Conservation (phyloP, 2,797 vertebrate species). For the Gallinago solitaria region DNA sequence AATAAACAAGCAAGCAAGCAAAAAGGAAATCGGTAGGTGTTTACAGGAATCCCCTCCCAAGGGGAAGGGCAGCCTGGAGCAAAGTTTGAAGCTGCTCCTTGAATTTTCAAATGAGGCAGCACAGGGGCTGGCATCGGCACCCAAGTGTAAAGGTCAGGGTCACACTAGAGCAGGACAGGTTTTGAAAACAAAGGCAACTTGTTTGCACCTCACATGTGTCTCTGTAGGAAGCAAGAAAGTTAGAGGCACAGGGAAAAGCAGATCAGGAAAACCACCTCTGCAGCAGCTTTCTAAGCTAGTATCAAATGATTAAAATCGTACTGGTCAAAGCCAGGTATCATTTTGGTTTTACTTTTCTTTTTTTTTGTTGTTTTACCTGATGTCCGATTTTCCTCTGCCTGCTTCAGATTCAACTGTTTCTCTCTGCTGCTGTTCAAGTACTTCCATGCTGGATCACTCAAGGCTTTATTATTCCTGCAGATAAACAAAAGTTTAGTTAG, state of each 20-base stretch:
- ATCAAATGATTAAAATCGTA: neutral
- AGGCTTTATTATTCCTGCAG: constrained; percentile 93
- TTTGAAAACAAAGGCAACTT: neutral
- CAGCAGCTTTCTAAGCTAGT: neutral
- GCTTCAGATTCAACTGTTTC: constrained; percentile 88
- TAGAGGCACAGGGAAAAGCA: neutral
- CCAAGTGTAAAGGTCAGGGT: neutral
- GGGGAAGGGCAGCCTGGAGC: neutral
- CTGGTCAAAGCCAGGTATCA: neutral
- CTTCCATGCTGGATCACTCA: constrained; percentile 88
- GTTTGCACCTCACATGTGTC: neutral
- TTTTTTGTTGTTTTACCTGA: constrained; percentile 79
- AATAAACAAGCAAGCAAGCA: neutral
- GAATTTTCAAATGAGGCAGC: neutral
- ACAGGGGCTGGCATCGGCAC: neutral
- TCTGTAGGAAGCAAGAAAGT: neutral
- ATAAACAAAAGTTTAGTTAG: neutral
- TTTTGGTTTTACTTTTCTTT: constrained; percentile 5
- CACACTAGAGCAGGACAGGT: neutral
- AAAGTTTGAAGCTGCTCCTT: neutral
- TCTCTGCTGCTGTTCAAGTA: constrained; percentile 92
- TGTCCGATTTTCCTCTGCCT: constrained; percentile 88
- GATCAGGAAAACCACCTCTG: neutral
- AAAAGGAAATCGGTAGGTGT: neutral
- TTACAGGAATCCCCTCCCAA: neutral